These are phyloP conservation scores for Drosophila takahashii DNA, from an alignment of 1,140 invertebrate genomes.

Conservation along the genomic window DNA sequence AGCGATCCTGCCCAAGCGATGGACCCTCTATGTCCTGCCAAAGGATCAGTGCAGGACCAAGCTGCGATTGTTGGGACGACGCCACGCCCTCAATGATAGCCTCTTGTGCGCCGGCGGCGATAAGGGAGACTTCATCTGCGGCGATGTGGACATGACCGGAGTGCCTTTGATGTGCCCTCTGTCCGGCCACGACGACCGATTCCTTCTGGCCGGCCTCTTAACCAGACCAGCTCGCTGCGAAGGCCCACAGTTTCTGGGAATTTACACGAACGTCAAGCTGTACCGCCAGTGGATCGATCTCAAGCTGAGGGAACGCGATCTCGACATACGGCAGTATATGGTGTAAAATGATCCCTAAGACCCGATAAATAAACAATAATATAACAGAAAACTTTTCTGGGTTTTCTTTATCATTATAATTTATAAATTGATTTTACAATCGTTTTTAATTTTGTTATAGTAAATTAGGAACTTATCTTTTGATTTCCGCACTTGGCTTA, in stretches of 20 bases:
- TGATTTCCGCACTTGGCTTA: no score
- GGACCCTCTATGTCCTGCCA: conserved; percentile 52
- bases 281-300: conserved; percentile 65
- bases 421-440: no score
- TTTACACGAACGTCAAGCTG: conserved; percentile 54
- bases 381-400: neutral
- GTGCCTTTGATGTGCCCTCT: conserved; percentile 62
- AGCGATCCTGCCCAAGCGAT: conserved; percentile 47
- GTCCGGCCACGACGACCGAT: conserved; percentile 40
- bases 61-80: conserved; percentile 51
- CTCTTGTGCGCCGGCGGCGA: conserved; percentile 60
- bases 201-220: conserved; percentile 51
- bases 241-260: conserved; percentile 52
- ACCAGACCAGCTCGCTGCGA: conserved; percentile 54
- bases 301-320: conserved; percentile 52
- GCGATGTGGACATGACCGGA: conserved; percentile 36
- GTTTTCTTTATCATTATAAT: neutral
- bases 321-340: conserved; percentile 65
- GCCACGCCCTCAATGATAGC: conserved; percentile 49
- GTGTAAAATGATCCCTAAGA: neutral
- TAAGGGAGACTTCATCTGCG: conserved; percentile 57
- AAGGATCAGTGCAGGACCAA: conserved; percentile 59
- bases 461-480: no score
- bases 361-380: neutral
- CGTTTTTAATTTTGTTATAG: neutral